These are phyloP conservation scores for Eudorcas thomsonii DNA, from an alignment of 2,113 vertebrate species.

Conservation along the genomic window DNA sequence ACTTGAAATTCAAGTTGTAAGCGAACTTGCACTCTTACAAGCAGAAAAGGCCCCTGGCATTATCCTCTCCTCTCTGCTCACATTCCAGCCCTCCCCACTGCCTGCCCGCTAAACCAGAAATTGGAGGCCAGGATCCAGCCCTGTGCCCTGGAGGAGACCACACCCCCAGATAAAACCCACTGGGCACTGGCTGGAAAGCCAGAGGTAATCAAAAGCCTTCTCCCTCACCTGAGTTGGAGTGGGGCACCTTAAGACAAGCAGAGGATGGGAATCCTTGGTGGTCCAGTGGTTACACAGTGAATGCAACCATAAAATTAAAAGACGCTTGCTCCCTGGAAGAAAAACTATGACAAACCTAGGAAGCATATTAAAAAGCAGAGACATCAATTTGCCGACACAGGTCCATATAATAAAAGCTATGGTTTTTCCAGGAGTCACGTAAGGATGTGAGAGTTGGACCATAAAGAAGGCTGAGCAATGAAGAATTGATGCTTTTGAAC, in stretches of 20 bases:
- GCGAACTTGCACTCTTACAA: background rate
- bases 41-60: background rate
- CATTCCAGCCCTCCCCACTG: constrained; percentile 32
- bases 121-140: background rate
- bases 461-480: background rate
- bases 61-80: background rate
- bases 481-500: background rate
- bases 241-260: background rate
- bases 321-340: background rate
- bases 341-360: background rate
- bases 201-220: background rate
- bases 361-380: background rate
- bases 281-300: background rate
- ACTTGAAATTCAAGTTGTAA: constrained; percentile 57
- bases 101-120: background rate
- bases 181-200: background rate
- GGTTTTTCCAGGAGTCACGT: background rate
- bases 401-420: background rate
- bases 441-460: background rate
- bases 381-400: background rate
- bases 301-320: background rate
- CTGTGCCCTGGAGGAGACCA: background rate
- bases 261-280: background rate
- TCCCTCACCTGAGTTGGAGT: too few species aligned
- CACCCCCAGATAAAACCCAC: background rate